Base-by-base conservation (phyloP, 2,113 vertebrate species). In the Podarcis muralis region DNA sequence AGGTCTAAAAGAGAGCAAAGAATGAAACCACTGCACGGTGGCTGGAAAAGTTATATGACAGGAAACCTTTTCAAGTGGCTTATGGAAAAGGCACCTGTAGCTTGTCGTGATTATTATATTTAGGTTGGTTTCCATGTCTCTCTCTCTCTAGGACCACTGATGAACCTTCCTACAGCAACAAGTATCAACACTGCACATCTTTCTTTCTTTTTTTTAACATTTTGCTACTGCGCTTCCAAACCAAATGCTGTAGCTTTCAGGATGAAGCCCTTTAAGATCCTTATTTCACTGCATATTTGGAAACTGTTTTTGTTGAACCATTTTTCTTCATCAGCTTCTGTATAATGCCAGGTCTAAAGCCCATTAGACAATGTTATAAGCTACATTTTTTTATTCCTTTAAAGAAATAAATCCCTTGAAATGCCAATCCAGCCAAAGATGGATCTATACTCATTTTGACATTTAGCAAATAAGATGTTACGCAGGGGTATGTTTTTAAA, bases 11-110 rank as follows among this genome's bases (percentile, higher is more conserved):
- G 85, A 91, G 83, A 62, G 91, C 74, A 84, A 90, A 82, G 88
- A 65, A 6, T 0, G 16, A 30, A 93, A 91, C 57, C 12, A 87
- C 75, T 74, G 66, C 76, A 71, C 16, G 43, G 65, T n/a, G 35
- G 85, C 79, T 22, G 0, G 83, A 27, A 22, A 85, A 84, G 22
- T 89, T 13, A 0, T 25, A 32, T 5, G 37, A 89, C 59, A 88
- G 76, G 6, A 5, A 1, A 0, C 82, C 11, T 2, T 77, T 59
- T 83, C 66, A 76, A 88, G 48, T n/a, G 59, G 91, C 85, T 76
- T 82, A 89, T 18, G 85, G 84, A 53, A 83, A 85, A 89, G 78
- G 90, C 84, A 92, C 89, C 90, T 82, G 76, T 32, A 89, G 87
- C 90, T 84, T 69, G 57, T 83, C 74, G 32, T 22, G 86, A 80